phyloP scores from a whole-genome alignment of 2,113 vertebrate species.

The Pungitius pungitius region DNA sequence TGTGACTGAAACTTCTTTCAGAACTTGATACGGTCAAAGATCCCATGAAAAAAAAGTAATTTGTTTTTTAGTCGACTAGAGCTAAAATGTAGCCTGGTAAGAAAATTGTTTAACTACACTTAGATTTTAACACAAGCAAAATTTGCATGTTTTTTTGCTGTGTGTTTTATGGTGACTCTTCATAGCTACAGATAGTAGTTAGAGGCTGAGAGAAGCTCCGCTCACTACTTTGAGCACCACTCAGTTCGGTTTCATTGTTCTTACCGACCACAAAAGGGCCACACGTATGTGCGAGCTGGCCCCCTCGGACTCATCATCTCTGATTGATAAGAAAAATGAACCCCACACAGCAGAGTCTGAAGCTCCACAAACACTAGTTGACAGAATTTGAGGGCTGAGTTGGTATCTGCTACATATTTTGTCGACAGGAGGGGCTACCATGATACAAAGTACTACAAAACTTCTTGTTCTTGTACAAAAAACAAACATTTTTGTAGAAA shows the following conservation, averaged over 20 bases:
- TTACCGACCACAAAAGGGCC: conserved; percentile 32
- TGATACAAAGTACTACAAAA: conserved; percentile 99
- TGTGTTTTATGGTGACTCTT: conserved; percentile 39
- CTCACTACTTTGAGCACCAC: conserved; percentile 19
- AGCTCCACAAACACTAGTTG: conserved; percentile 47
- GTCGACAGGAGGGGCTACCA: conserved; percentile 72
- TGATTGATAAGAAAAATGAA: conserved; percentile 61
- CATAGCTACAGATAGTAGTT: conserved; percentile 20
- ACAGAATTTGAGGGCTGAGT: conserved; percentile 58
- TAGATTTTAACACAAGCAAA: conserved; percentile 25
- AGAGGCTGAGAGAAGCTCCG: conserved; percentile 22
- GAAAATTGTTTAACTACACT: neutral
- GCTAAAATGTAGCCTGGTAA: conserved; percentile 3
- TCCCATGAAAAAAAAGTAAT: neutral
- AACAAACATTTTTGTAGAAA: conserved; percentile 95
- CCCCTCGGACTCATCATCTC: no score
- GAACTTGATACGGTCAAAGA: conserved; percentile 3
- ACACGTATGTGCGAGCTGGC: conserved; percentile 43
- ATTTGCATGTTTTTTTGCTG: conserved; percentile 44
- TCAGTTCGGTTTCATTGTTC: conserved; percentile 34
- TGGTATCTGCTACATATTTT: conserved; percentile 77
- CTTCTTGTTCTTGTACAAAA: conserved; percentile 95
- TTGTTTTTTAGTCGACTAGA: neutral
- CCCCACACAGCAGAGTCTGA: conserved; percentile 68
- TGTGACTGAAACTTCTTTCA: conserved; percentile 19